Base-by-base conservation (phyloP, 2,797 vertebrate genomes). In the Furcifer pardalis region DNA sequence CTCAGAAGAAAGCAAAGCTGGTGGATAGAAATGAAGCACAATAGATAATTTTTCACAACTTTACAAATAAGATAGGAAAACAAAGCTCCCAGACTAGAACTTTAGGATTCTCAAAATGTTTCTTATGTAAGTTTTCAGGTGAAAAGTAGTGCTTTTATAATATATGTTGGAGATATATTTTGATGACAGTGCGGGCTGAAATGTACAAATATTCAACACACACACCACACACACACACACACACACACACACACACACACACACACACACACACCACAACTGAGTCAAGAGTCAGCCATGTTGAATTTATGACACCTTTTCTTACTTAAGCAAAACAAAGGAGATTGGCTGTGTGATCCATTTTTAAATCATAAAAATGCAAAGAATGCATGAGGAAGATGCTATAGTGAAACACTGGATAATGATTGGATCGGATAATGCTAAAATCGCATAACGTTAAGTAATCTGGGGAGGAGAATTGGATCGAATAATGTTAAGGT, bases 1-100 rank as follows among this genome's bases (percentile, higher is more conserved):
- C 42, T 75, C 42, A 84, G 46, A 60, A 77, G 74, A 68, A 83
- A 77, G 82, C 32, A 56, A 75, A 56, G 46, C 27, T 23, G 27
- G 6, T n/a, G 1, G 46, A 52, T 77, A 56, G 56, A 76, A 77
- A 37, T n/a, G 21, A n/a, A 52, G 27, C 12, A 21, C 5, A 32
- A 21, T 59, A 27, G 49, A 69, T 84, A 42, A 69, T 77, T 77
- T 71, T n/a, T 71, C 35, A 42, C 44, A 42, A 60, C 42, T 60
- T 60, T 46, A 63, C 77, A 77, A 69, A 71, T 49, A 60, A 71
- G 2, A 46, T 19, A 68, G n/a, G 44, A 7, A 68, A 35, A 10
- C 8, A 76, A 2, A 56, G 30, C 35, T 56, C 27, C 15, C 7
- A 17, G 21, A 56, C 5, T 42, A 19, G 35, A 68, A 59, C 27